Evolutionary conservation across 1,140 invertebrate species (phyloP).

Genomic region (Bradynema listronoti): DNA sequence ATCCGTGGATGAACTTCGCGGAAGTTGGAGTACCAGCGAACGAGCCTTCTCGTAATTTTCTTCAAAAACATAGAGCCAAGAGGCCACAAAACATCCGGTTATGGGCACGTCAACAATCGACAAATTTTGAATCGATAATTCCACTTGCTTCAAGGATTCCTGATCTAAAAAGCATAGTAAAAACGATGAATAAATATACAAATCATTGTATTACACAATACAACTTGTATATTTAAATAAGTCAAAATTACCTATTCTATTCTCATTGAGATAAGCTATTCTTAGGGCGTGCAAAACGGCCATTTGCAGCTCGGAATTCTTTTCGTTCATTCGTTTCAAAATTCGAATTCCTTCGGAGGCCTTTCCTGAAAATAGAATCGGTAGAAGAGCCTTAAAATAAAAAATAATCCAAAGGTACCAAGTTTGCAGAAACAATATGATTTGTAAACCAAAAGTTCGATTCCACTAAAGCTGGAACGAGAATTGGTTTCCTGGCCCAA

Average conservation of each 20-base stretch:
- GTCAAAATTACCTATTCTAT: constrained; percentile 26
- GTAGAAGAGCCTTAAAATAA: too few relatives aligned
- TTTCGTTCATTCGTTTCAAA: constrained; percentile 17
- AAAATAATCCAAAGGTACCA: too few relatives aligned
- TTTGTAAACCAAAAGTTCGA: too few relatives aligned
- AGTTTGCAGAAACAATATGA: too few relatives aligned
- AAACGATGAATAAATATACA: not conserved
- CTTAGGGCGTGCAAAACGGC: constrained; percentile 29
- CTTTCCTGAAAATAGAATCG: constrained; percentile 33
- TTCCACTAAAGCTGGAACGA: too few relatives aligned
- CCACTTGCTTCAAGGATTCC: constrained; percentile 27
- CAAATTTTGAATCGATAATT: constrained; percentile 30
- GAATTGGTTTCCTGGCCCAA: too few relatives aligned
- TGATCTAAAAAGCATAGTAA: constrained; percentile 23
- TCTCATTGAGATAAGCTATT: constrained; percentile 39
- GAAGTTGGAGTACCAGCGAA: constrained; percentile 16
- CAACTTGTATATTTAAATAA: too few relatives aligned
- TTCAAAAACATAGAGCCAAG: constrained; percentile 21
- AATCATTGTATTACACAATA: not conserved
- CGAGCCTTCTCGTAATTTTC: constrained; percentile 24
- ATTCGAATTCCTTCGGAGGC: constrained; percentile 34
- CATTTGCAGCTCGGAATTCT: constrained; percentile 28
- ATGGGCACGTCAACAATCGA: constrained; percentile 23
- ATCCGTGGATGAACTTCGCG: constrained; percentile 21
- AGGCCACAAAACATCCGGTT: constrained; percentile 16